Evolutionary conservation across 2,888 invertebrate species (phyloP), one percentile per base, ranked within the genome.

Genomic region (Terebella lapidaria): DNA sequence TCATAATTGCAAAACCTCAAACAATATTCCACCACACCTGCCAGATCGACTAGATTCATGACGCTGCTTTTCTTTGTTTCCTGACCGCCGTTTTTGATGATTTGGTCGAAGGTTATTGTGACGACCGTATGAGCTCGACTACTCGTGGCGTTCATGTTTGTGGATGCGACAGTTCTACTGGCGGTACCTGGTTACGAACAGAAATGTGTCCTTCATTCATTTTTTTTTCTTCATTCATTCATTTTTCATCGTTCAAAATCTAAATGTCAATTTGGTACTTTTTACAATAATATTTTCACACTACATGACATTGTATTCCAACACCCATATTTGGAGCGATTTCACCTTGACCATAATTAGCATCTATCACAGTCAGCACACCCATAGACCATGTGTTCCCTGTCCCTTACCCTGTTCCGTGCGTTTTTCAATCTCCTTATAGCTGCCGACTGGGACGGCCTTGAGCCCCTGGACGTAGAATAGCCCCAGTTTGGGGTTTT

Each of bases 61-160:
- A 71, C 72, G 67, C 77, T 77, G 60, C 76, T 78, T 62, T 80
- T 81, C 69, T 80, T 81, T 10, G 74, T 81, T 60, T 79, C 77
- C 3, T 68, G 65, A 29, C 54, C 57, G 15, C 68, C 72, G 24
- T 70, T 68, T 62, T 76, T 78, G 56, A 72, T 74, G 67, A 80
- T 78, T 67, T 81, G 81, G 63, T 81, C 79, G 66, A 81, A 81
- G 25, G 74, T 73, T 46, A 81, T 79, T 18, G 81, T 81, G 59
- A 81, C 79, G 1, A 81, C 78, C 0, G 81, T 81, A 67, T 81
- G 81, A 25, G 81, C 81, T 47, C 81, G 66, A 62, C 77, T 77
- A 66, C 79, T 80, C 2, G 81, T 81, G 24, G 81, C 81, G 57
- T 81, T 81, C 81, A 81, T 81, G 64, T 81, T 76, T 15, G 81